Conservation (phyloP, 2,888 invertebrate species). For the Stramonita haemastoma region DNA sequence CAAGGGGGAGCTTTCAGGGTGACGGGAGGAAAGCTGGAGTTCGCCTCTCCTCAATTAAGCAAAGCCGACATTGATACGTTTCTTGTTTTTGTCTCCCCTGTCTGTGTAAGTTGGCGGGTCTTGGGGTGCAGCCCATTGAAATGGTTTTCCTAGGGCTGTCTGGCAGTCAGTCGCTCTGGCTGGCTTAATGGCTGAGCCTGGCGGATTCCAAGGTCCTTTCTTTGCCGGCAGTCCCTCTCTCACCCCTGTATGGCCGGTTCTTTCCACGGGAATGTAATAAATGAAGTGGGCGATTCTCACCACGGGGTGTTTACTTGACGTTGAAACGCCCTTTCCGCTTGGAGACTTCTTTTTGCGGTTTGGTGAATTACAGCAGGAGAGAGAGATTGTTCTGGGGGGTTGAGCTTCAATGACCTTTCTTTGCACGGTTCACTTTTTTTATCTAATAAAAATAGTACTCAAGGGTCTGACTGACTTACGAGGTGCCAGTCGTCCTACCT, state of each 20-base stretch:
- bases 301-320: neutral
- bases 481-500: too few species aligned
- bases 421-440: too few species aligned
- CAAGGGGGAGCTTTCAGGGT: neutral
- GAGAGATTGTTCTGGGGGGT: neutral
- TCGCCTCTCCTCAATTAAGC: neutral
- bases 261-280: neutral
- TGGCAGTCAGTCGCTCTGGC: neutral
- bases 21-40: neutral
- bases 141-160: neutral
- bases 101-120: neutral
- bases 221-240: too few species aligned
- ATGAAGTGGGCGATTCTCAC: neutral
- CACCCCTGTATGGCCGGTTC: neutral
- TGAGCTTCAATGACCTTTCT: too few species aligned
- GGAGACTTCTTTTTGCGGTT: neutral
- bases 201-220: neutral
- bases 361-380: neutral
- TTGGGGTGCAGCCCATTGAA: slow-evolving; percentile 9
- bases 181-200: neutral
- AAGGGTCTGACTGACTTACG: too few species aligned
- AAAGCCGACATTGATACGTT: slow-evolving; percentile 7
- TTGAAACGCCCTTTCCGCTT: neutral
- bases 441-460: too few species aligned
- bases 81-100: slow-evolving; percentile 17